Conservation (phyloP, 1,140 invertebrate genomes). For the Drosophila bocki region DNA sequence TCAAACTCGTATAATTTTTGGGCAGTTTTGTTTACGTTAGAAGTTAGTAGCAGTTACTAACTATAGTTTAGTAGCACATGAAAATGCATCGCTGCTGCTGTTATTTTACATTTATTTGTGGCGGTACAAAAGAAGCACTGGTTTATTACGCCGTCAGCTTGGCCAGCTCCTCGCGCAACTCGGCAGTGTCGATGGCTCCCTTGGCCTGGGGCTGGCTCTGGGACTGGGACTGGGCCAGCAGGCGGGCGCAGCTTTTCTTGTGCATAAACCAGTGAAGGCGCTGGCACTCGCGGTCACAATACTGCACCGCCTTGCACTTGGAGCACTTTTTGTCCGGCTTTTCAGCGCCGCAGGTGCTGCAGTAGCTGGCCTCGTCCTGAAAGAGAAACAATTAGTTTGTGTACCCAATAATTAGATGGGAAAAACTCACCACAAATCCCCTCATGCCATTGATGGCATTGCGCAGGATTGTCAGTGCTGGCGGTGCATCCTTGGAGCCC, state of each 20-base stretch:
- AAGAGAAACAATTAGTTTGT: not conserved
- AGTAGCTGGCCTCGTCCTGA: conserved; percentile 89
- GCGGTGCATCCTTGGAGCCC: conserved; percentile 89
- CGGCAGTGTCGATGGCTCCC: conserved; percentile 66
- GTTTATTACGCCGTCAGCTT: conserved; percentile 63
- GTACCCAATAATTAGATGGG: not conserved
- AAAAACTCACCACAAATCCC: conserved; percentile 86
- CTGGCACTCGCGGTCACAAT: conserved; percentile 97
- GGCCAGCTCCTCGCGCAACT: conserved; percentile 73
- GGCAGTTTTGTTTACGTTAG: conserved; percentile 18
- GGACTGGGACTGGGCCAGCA: conserved; percentile 77
- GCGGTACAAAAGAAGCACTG: conserved; percentile 21
- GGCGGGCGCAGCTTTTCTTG: conserved; percentile 93
- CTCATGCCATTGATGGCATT: conserved; percentile 95
- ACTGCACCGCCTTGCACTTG: conserved; percentile 97
- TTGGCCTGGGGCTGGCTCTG: conserved; percentile 38
- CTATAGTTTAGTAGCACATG: conserved; percentile 15
- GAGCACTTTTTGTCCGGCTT: conserved; percentile 96
- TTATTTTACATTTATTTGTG: conserved; percentile 40
- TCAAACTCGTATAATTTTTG: conserved; percentile 4
- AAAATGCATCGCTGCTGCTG: conserved; percentile 35
- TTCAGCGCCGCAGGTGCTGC: conserved; percentile 95
- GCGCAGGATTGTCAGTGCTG: conserved; percentile 91
- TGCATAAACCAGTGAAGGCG: conserved; percentile 98
- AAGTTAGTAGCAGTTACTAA: conserved; percentile 18